phyloP scores from a whole-genome alignment of 2,113 vertebrate genomes.

The Cryptotis parvus region DNA sequence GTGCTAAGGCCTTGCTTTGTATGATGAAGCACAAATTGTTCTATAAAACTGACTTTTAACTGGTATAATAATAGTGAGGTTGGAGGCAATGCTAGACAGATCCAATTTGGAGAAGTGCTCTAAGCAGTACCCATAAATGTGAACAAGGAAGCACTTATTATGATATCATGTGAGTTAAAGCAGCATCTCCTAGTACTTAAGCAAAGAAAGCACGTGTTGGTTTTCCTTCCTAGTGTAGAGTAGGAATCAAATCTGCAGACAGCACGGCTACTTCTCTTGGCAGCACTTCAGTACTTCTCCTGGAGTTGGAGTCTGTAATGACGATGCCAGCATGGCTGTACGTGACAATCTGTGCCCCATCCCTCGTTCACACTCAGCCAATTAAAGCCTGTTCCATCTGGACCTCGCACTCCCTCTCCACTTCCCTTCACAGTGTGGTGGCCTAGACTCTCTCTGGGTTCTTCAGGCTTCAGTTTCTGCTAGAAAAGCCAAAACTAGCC shows the following conservation, averaged over 20 bases:
- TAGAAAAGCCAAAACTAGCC: slow-evolving; percentile 29
- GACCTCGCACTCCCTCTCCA: not conserved
- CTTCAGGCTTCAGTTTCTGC: not conserved
- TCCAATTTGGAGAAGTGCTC: not conserved
- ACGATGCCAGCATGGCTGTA: slow-evolving; percentile 56
- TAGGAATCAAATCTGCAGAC: slow-evolving; percentile 37
- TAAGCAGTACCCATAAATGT: not conserved
- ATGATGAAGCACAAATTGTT: not conserved
- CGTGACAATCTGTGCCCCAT: slow-evolving; percentile 54
- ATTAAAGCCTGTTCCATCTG: slow-evolving; percentile 63
- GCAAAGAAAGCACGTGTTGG: slow-evolving; percentile 46
- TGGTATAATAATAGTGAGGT: not conserved
- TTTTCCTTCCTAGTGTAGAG: not conserved
- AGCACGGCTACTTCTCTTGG: slow-evolving; percentile 42
- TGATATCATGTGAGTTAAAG: not conserved
- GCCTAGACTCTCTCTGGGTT: not conserved
- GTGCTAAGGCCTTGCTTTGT: not conserved
- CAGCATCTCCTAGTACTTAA: slow-evolving; percentile 1
- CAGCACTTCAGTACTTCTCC: not conserved
- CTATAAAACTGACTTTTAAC: not conserved
- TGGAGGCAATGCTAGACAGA: not conserved
- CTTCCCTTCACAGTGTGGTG: not conserved
- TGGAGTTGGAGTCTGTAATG: slow-evolving; percentile 36
- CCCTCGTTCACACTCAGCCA: slow-evolving; percentile 46
- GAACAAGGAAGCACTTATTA: not conserved